Base-by-base conservation (phyloP, 2,797 vertebrate genomes). In the Oreonectes daqikongensis region DNA sequence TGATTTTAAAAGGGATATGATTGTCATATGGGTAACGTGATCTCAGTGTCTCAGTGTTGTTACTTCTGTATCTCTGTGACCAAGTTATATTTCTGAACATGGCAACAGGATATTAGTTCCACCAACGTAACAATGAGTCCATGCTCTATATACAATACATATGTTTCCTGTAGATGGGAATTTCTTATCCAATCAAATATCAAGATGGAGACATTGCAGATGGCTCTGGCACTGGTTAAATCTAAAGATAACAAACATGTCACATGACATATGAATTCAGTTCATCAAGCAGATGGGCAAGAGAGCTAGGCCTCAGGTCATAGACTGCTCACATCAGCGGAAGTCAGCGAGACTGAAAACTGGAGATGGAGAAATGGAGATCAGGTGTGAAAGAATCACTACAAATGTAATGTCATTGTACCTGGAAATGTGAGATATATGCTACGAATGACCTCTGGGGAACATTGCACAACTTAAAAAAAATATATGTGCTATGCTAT, bases 211-310 rank as follows among this genome's bases (percentile, higher is more conserved):
- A 20, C 69, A 17, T 74, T 44, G 26, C 69, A 52, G 69, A 11
- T 44, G 30, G 64, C 50, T 26, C 57, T 44, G 28, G 18, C 18
- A 50, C 32, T 38, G 12, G 52, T 53, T 44, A 44, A 59, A 55
- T 81, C 55, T 4, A 61, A 72, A 48, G 22, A 68, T 26, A 52
- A 55, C 42, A 60, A 44, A 66, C 44, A 50, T 71, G 53, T 69
- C 14, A 64, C 32, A 78, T 75, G 68, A 55, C 60, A 55, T 77
- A 77, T 66, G 22, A 28, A 77, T 67, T 18, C 53, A 74, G 40
- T 52, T 55, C 44, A 22, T 55, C n/a, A 64, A 79, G 60, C 74
- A 77, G 77, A 81, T 83, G 81, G 83, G 53, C 64, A 77, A 57
- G 40, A 57, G 75, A 73, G 71, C 77, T 63, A 40, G 68, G 72